Percentiles rank a stretch among this genome's conserved stretches.
Conservation (phyloP, 2,888 invertebrate genomes). For the Sphaerophoria taeniata region DNA sequence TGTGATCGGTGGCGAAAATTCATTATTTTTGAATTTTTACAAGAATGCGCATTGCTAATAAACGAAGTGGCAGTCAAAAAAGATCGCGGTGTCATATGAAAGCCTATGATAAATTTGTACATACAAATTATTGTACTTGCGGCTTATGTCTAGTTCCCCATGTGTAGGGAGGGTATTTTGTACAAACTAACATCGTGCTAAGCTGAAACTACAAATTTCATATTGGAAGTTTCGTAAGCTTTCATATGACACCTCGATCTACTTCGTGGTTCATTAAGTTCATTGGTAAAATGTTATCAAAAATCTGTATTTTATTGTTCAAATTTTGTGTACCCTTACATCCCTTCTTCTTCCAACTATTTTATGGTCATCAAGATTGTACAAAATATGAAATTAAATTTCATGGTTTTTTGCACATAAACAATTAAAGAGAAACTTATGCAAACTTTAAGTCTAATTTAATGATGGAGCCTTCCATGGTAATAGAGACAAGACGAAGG, state of each 20-base stretch:
- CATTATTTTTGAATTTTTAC: no score
- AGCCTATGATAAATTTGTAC: no score
- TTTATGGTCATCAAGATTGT: neutral
- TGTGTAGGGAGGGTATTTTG: no score
- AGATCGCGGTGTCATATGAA: no score
- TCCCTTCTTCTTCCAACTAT: neutral
- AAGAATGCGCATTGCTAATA: no score
- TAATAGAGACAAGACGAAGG: neutral
- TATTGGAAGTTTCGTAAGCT: neutral
- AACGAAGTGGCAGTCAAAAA: no score
- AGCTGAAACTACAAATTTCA: no score
- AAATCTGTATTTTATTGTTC: slow-evolving; percentile 28
- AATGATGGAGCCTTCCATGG: neutral
- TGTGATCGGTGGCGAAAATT: no score
- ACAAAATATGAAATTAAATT: neutral
- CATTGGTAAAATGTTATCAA: neutral
- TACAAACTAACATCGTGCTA: no score
- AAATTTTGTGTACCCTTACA: neutral
- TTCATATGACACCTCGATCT: neutral
- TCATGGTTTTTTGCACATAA: slow-evolving; percentile 23
- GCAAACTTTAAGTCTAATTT: slow-evolving; percentile 13
- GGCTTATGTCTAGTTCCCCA: no score
- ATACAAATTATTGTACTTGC: no score
- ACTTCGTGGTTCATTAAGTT: no score
- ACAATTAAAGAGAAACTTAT: slow-evolving; percentile 40